Evolutionary conservation across 2,797 vertebrate genomes (phyloP).

Genomic region (Potorous gilbertii): DNA sequence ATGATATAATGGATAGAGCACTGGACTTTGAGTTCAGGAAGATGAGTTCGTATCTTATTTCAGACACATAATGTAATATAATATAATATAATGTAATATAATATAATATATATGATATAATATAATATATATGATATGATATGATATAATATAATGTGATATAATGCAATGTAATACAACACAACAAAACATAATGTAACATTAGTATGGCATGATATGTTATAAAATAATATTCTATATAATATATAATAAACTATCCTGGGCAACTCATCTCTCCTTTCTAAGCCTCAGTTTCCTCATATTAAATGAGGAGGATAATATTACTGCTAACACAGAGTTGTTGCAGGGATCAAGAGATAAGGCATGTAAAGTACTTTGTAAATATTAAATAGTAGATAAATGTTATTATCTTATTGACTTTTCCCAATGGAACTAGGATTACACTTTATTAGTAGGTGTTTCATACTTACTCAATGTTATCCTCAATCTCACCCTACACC

Average conservation of each 20-base stretch:
- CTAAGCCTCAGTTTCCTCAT: not conserved
- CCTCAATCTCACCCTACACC: not conserved
- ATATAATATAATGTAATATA: too few relatives aligned
- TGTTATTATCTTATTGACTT: not conserved
- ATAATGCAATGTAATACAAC: too few relatives aligned
- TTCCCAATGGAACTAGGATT: not conserved
- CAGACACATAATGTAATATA: not conserved
- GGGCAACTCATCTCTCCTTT: not conserved
- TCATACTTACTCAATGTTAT: not conserved
- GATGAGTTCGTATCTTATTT: not conserved
- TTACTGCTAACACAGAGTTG: not conserved
- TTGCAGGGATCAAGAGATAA: not conserved
- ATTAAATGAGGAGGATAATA: not conserved
- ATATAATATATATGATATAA: too few relatives aligned
- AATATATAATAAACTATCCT: not conserved
- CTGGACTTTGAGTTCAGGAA: not conserved
- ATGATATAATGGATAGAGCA: not conserved
- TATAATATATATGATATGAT: too few relatives aligned
- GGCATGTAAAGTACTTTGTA: not conserved
- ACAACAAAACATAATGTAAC: too few relatives aligned
- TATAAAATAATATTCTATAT: too few relatives aligned
- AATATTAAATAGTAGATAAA: not conserved
- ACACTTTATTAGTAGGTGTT: not conserved
- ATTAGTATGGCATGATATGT: too few relatives aligned
- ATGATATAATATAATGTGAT: too few relatives aligned